These are phyloP conservation scores for Drosophila kurseongensis DNA, from an alignment of 1,140 invertebrate genomes.

Conservation along the genomic window DNA sequence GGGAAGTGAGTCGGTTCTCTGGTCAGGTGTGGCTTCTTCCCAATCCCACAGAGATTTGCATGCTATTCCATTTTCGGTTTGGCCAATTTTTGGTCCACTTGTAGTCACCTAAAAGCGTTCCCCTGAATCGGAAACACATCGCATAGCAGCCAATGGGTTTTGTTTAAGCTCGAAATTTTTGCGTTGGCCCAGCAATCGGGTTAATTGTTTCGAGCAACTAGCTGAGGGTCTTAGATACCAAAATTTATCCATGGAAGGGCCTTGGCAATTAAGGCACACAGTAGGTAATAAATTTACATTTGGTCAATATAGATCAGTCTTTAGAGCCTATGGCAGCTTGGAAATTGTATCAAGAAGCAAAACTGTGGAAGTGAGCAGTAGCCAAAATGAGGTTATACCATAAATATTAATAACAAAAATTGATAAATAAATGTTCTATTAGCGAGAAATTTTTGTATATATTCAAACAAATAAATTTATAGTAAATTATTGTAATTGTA, in stretches of 20 bases:
- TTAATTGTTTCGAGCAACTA: slow-evolving; percentile 31
- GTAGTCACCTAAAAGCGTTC: slow-evolving; percentile 24
- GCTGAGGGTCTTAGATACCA: neutral
- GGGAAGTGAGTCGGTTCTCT: neutral
- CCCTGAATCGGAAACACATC: neutral
- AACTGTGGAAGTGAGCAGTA: too few relatives aligned
- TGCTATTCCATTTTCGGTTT: slow-evolving; percentile 43
- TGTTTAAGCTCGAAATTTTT: neutral
- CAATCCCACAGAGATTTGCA: slow-evolving; percentile 22
- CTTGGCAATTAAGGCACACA: neutral
- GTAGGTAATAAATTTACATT: slow-evolving; percentile 11
- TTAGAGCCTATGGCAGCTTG: neutral
- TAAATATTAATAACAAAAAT: too few relatives aligned
- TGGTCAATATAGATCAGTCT: neutral
- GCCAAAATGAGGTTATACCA: neutral
- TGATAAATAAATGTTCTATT: too few relatives aligned
- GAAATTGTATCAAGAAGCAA: too few relatives aligned
- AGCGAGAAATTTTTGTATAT: too few relatives aligned
- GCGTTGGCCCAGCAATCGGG: neutral
- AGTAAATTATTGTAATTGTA: too few relatives aligned
- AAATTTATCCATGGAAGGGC: neutral
- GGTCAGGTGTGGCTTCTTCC: slow-evolving; percentile 14
- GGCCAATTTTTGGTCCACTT: slow-evolving; percentile 34
- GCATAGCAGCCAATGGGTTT: neutral
- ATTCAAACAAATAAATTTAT: too few relatives aligned